Conservation (phyloP, 1,140 invertebrate species). For the Sitodiplosis mosellana region DNA sequence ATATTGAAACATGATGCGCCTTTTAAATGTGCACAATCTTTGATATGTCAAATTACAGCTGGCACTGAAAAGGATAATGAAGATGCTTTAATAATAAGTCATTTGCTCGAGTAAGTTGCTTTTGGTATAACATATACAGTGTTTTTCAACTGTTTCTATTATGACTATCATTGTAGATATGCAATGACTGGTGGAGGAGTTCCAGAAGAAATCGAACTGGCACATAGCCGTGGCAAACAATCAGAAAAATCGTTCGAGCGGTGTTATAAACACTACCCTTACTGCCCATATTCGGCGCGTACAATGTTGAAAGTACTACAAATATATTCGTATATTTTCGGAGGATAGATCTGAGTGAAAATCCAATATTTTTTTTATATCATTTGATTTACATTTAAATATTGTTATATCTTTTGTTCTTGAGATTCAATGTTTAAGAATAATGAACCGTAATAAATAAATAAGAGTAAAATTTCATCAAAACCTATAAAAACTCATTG, state of each 20-base stretch:
- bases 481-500: too few species aligned
- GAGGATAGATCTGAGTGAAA: background rate
- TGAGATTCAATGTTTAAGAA: too few species aligned
- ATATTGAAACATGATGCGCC: conserved; percentile 21
- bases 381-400: too few species aligned
- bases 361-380: too few species aligned
- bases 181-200: background rate
- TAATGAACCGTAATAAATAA: too few species aligned
- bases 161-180: background rate
- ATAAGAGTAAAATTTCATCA: too few species aligned
- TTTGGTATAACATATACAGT: too few species aligned
- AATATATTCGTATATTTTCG: background rate
- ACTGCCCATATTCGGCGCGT: background rate
- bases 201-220: background rate
- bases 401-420: too few species aligned
- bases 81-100: conserved; percentile 17
- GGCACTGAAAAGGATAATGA: conserved; percentile 13
- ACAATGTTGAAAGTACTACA: background rate
- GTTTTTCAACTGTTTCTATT: too few species aligned
- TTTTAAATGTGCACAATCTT: conserved; percentile 20
- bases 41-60: conserved; percentile 21
- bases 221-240: background rate
- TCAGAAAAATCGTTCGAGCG: background rate
- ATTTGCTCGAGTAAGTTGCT: conserved; percentile 13
- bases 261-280: background rate